A percentile compares a stretch with the other conserved stretches of the same genome.
Evolutionary conservation across 1,140 invertebrate genomes (phyloP).

Genomic region (Hylyphantes graminicola): DNA sequence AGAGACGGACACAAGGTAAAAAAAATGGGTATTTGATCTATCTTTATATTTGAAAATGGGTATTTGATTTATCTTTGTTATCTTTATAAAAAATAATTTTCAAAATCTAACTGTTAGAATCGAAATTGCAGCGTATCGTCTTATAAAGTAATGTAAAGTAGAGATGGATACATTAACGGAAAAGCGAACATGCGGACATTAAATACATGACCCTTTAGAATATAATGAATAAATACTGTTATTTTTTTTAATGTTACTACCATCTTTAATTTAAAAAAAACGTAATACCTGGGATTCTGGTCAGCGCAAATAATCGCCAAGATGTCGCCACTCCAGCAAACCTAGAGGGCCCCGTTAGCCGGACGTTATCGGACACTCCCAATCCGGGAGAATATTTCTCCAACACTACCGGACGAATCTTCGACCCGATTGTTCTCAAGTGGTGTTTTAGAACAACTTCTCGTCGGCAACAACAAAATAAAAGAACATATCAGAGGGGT

Average conservation of each 20-base stretch:
- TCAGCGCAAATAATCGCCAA: slow-evolving; percentile 15
- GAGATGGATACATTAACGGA: background rate
- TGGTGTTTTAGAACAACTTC: slow-evolving; percentile 14
- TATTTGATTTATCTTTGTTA: too few species aligned
- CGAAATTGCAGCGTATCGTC: too few species aligned
- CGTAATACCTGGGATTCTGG: background rate
- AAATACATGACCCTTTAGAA: background rate
- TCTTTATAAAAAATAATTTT: too few species aligned
- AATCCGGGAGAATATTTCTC: slow-evolving; percentile 53
- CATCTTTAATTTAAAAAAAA: background rate
- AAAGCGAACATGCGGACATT: background rate
- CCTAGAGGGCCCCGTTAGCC: background rate
- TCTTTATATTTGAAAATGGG: too few species aligned
- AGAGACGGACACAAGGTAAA: too few species aligned
- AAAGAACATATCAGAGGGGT: slow-evolving; percentile 38
- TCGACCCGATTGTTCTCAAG: slow-evolving; percentile 57
- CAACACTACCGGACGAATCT: slow-evolving; percentile 34
- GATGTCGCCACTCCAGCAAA: slow-evolving; percentile 29
- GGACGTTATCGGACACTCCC: slow-evolving; percentile 31
- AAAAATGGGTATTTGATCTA: too few species aligned
- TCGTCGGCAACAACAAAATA: slow-evolving; percentile 20
- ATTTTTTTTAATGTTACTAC: background rate
- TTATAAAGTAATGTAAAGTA: too few species aligned
- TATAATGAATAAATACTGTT: background rate
- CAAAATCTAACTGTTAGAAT: too few species aligned